These are phyloP conservation scores for Otocyon megalotis DNA, from an alignment of 2,113 vertebrate genomes.

Conservation along the genomic window DNA sequence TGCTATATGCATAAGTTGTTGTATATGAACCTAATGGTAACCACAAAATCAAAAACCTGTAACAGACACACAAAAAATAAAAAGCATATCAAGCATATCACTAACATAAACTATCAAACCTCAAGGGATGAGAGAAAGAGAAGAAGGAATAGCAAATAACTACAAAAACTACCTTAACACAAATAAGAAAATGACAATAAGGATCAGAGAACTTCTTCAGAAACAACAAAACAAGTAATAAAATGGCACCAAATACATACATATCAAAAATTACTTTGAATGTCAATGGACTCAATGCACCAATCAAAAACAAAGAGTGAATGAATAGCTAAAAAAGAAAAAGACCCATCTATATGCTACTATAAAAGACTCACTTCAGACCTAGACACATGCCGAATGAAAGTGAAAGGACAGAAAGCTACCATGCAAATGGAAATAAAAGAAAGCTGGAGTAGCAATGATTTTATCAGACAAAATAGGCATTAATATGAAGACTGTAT, in stretches of 20 bases:
- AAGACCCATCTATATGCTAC: neutral
- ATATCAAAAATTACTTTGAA: neutral
- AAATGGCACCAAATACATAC: neutral
- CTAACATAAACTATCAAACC: neutral
- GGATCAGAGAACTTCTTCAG: neutral
- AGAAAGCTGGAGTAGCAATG: neutral
- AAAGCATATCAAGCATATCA: neutral
- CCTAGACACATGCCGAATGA: neutral
- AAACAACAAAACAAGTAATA: neutral
- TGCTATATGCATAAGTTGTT: neutral
- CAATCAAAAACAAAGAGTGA: neutral
- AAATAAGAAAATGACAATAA: neutral
- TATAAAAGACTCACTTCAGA: neutral
- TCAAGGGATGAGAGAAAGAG: neutral
- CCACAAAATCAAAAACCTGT: neutral
- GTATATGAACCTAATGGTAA: neutral
- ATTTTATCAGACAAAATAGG: neutral
- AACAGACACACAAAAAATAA: neutral
- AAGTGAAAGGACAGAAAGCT: neutral
- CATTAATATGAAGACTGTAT: neutral
- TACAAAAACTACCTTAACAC: neutral
- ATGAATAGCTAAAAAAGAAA: neutral
- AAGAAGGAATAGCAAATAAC: neutral
- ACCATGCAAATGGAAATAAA: neutral
- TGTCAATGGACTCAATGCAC: neutral